Evolutionary conservation across 2,113 vertebrate species (phyloP).

Genomic region (Eudyptes chrysolophus): DNA sequence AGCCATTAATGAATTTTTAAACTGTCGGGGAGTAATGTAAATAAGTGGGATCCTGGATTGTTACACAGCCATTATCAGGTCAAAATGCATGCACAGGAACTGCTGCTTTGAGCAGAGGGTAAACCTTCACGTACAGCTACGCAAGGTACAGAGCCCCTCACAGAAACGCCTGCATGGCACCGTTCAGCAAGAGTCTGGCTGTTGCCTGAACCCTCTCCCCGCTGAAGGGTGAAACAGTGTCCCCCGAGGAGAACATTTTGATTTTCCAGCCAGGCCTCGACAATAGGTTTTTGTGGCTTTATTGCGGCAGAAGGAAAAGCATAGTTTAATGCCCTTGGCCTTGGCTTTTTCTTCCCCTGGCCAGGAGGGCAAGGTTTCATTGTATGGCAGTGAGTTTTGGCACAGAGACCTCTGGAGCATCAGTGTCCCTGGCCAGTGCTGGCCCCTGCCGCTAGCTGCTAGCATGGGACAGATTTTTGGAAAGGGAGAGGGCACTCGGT

Average conservation of each 20-base stretch:
- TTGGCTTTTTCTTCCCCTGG: not conserved
- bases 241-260: not conserved
- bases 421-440: not conserved
- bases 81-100: slow-evolving; percentile 50
- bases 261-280: slow-evolving; percentile 31
- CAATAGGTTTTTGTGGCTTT: not conserved
- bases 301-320: not conserved
- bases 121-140: slow-evolving; percentile 40
- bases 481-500: not conserved
- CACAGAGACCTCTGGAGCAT: not conserved
- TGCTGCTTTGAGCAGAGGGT: slow-evolving; percentile 62
- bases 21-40: slow-evolving; percentile 67
- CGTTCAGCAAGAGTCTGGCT: not conserved
- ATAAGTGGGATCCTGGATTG: slow-evolving; percentile 60
- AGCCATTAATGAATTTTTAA: slow-evolving; percentile 73
- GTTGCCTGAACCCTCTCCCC: not conserved
- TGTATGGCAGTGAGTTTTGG: not conserved
- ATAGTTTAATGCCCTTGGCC: not conserved
- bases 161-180: slow-evolving; percentile 8
- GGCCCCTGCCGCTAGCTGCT: not conserved
- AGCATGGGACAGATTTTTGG: not conserved
- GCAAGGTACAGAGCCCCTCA: not conserved
- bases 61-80: slow-evolving; percentile 57
- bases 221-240: not conserved
- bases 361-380: not conserved